Evolutionary conservation across 2,113 vertebrate genomes (phyloP).

Genomic region (Catharus minimus): DNA sequence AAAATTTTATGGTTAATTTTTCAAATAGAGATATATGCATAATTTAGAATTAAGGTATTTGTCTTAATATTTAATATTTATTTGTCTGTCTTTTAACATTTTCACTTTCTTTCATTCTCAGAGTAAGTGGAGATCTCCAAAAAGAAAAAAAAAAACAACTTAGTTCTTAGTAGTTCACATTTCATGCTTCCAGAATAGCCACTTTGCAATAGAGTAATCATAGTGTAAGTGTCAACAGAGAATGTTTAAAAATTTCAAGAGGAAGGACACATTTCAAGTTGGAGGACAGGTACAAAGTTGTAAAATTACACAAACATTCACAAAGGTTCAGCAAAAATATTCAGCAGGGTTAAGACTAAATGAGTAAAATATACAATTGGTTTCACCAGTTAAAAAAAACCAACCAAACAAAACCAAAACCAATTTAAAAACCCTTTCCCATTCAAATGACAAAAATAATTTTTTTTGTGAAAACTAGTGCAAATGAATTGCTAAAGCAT

Average conservation of each 20-base stretch:
- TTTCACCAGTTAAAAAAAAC: background rate
- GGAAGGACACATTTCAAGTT: background rate
- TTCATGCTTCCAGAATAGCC: background rate
- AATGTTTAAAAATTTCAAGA: background rate
- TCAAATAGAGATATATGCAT: background rate
- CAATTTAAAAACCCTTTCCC: rapidly evolving
- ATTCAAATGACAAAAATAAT: background rate
- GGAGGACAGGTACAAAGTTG: background rate
- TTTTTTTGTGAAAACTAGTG: background rate
- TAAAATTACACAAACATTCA: background rate
- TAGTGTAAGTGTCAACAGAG: background rate
- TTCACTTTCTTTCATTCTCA: background rate
- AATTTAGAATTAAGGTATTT: background rate
- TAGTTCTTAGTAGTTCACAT: background rate
- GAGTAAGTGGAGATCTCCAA: background rate
- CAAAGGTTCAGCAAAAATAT: background rate
- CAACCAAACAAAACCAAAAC: background rate
- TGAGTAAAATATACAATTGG: background rate
- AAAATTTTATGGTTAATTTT: background rate
- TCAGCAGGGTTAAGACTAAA: background rate
- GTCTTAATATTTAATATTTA: background rate
- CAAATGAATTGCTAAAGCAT: background rate
- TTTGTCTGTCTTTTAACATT: background rate
- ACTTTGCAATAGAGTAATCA: background rate
- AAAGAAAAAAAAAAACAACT: background rate